Evolutionary conservation across 2,888 invertebrate species (phyloP).

Genomic region (Atrina japonica): DNA sequence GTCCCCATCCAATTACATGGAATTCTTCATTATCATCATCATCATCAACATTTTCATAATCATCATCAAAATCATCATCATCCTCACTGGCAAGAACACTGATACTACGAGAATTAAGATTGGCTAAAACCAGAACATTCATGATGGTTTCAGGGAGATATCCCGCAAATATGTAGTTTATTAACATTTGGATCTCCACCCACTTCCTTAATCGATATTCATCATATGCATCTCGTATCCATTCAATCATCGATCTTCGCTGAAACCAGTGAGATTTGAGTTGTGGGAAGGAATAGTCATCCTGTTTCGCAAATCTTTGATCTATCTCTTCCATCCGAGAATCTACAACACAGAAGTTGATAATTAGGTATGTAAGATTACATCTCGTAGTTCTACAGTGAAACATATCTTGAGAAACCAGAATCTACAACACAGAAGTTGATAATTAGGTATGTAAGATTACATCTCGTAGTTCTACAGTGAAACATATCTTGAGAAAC

Average conservation of each 20-base stretch:
- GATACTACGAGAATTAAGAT: slow-evolving; percentile 14
- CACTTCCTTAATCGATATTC: slow-evolving; percentile 31
- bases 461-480: too few species aligned
- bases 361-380: too few species aligned
- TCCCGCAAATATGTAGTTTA: slow-evolving; percentile 21
- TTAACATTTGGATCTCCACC: slow-evolving; percentile 28
- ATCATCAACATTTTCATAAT: not conserved
- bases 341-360: too few species aligned
- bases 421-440: too few species aligned
- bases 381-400: too few species aligned
- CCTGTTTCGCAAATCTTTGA: not conserved
- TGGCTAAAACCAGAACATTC: slow-evolving; percentile 22
- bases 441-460: too few species aligned
- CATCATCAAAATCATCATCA: not conserved
- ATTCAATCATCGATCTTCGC: slow-evolving; percentile 21
- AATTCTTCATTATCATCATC: too few species aligned
- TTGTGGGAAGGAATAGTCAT: slow-evolving; percentile 14
- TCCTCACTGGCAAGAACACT: slow-evolving; percentile 20
- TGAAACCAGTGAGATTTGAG: slow-evolving; percentile 6
- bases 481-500: not conserved
- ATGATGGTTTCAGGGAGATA: slow-evolving; percentile 18
- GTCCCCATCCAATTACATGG: too few species aligned
- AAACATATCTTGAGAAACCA: not conserved
- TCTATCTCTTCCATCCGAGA: not conserved
- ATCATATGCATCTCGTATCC: slow-evolving; percentile 27